Conservation (phyloP, 1,140 invertebrate species). For the Papilio polytes region DNA sequence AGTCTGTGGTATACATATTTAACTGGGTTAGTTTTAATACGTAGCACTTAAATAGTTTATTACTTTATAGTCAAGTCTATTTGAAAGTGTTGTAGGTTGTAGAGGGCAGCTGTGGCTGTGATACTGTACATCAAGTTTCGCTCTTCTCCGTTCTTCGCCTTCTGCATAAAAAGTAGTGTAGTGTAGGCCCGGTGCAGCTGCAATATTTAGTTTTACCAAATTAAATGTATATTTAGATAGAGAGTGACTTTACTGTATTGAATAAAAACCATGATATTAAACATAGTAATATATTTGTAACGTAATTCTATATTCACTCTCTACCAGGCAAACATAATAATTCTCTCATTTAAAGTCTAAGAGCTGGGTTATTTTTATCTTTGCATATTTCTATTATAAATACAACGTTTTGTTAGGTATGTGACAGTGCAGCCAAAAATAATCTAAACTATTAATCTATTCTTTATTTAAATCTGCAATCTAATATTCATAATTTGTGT, state of each 20-base stretch:
- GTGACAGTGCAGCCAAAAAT: not conserved
- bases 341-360: slow-evolving; percentile 38
- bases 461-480: not conserved
- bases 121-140: not conserved
- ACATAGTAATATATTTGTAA: too few species aligned
- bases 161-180: not conserved
- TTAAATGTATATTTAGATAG: too few species aligned
- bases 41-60: slow-evolving; percentile 28
- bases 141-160: not conserved
- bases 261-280: too few species aligned
- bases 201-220: slow-evolving; percentile 41
- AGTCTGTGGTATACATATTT: not conserved
- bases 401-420: not conserved
- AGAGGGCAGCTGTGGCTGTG: too few species aligned
- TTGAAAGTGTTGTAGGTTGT: not conserved
- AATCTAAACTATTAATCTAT: not conserved
- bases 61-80: not conserved
- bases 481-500: not conserved
- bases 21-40: not conserved
- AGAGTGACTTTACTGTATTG: too few species aligned
- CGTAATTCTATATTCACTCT: slow-evolving; percentile 48
- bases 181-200: too few species aligned
- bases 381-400: not conserved
- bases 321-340: slow-evolving; percentile 54
- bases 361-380: slow-evolving; percentile 9